phyloP scores from a whole-genome alignment of 2,888 invertebrate species.

The Pollenia amentaria region DNA sequence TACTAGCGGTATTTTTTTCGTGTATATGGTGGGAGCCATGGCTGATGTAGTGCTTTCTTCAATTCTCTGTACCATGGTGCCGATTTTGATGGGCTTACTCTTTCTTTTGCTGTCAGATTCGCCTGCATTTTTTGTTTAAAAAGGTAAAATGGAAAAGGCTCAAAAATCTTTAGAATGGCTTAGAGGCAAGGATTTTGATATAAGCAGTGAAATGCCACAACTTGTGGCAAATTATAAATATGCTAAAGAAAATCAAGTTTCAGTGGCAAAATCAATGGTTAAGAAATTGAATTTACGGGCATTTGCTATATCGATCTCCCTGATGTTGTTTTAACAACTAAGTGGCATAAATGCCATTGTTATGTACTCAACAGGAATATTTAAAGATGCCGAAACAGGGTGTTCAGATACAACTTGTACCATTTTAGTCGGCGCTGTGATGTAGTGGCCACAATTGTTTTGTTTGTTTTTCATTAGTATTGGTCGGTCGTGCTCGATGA shows the following conservation, averaged over 20 bases:
- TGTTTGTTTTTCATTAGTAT: too few relatives aligned
- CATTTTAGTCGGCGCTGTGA: too few relatives aligned
- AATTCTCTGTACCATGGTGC: conserved; percentile 80
- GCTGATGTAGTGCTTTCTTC: too few relatives aligned
- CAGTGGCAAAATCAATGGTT: conserved; percentile 86
- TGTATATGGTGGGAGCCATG: too few relatives aligned
- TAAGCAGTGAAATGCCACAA: conserved; percentile 87
- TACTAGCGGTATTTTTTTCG: too few relatives aligned
- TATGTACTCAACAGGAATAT: too few relatives aligned
- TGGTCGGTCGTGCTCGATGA: too few relatives aligned
- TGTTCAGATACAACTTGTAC: too few relatives aligned
- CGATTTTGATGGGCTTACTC: conserved; percentile 88
- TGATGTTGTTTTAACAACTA: conserved; percentile 97
- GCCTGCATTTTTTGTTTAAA: conserved; percentile 89
- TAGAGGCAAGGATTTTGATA: conserved; percentile 89
- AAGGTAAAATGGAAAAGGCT: too few relatives aligned
- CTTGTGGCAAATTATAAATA: conserved; percentile 86
- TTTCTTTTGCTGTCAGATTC: conserved; percentile 95
- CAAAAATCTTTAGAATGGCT: conserved; percentile 89
- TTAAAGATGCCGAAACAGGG: too few relatives aligned
- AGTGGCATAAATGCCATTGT: too few relatives aligned
- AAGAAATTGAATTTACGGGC: conserved; percentile 88
- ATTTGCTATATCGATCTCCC: conserved; percentile 89
- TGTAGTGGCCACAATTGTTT: too few relatives aligned
- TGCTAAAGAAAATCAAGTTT: conserved; percentile 85